A percentile compares a stretch with the other conserved stretches of the same genome.
Evolutionary conservation across 1,140 invertebrate species (phyloP).

Genomic region (Sipha flava): DNA sequence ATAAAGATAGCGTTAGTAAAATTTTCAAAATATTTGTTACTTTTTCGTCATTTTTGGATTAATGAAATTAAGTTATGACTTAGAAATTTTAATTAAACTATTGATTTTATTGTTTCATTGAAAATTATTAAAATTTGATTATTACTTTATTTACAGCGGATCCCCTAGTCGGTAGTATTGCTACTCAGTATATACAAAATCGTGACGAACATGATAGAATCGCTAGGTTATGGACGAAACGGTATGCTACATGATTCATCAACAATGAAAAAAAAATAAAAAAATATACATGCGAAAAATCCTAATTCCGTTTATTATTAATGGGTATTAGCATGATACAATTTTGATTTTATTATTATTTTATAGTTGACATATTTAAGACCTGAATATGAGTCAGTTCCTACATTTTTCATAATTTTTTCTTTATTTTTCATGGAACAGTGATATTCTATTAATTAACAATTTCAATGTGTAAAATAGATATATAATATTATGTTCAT

Average conservation of each 20-base stretch:
- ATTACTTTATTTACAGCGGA: conserved; percentile 62
- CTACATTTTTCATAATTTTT: conserved; percentile 10
- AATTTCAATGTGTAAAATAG: neutral
- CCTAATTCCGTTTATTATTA: conserved; percentile 10
- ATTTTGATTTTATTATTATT: conserved; percentile 18
- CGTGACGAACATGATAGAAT: conserved; percentile 95
- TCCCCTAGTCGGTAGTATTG: conserved; percentile 95
- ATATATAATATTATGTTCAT: neutral
- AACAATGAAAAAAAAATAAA: neutral
- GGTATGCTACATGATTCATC: conserved; percentile 81
- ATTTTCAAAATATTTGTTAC: too few species aligned
- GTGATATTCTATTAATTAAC: neutral
- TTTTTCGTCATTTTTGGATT: too few species aligned
- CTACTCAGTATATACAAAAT: conserved; percentile 95
- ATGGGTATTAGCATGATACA: conserved; percentile 26
- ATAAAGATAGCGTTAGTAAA: too few species aligned
- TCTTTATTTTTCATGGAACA: neutral
- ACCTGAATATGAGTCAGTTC: conserved; percentile 19
- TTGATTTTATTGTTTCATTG: too few species aligned
- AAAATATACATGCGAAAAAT: conserved; percentile 4
- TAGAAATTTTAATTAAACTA: too few species aligned
- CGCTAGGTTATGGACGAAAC: conserved; percentile 95
- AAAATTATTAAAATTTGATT: conserved; percentile 27
- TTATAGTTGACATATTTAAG: conserved; percentile 21
- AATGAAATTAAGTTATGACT: too few species aligned